phyloP scores from a whole-genome alignment of 37 sponge, comb jelly and placozoan genomes.

The Aphrocallistes beatrix region DNA sequence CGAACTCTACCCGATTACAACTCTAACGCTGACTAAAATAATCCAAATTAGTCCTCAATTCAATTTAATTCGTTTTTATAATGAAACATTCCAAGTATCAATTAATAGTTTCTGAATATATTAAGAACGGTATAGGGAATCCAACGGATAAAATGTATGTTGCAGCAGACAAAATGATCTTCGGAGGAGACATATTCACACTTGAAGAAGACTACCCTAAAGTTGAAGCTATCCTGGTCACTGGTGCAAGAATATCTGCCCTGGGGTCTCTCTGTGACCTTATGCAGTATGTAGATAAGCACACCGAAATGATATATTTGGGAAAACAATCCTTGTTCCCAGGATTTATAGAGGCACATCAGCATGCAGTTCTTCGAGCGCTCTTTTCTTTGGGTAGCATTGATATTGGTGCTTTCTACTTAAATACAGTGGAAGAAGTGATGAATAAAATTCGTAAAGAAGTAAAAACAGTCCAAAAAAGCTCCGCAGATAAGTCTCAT shows the following conservation, averaged over 20 bases:
- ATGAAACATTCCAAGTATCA: no score
- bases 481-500: neutral
- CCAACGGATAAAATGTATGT: neutral
- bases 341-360: conserved; percentile 44
- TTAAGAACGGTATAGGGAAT: no score
- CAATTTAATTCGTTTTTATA: no score
- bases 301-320: conserved; percentile 30
- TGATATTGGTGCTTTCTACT: neutral
- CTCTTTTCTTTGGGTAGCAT: neutral
- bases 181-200: conserved; percentile 30
- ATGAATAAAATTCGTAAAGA: neutral
- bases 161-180: conserved; percentile 22
- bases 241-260: neutral
- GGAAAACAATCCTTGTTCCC: conserved; percentile 36
- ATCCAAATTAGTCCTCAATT: no score
- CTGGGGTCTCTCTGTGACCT: conserved; percentile 19
- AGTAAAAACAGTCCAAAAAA: neutral
- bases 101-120: no score
- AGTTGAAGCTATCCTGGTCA: conserved; percentile 31
- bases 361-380: conserved; percentile 20
- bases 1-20: no score
- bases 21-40: no score
- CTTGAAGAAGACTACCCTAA: conserved; percentile 27
- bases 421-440: neutral
- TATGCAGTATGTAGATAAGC: neutral